Conservation (phyloP, 1,140 invertebrate species). For the Pemphigus obesinymphae region DNA sequence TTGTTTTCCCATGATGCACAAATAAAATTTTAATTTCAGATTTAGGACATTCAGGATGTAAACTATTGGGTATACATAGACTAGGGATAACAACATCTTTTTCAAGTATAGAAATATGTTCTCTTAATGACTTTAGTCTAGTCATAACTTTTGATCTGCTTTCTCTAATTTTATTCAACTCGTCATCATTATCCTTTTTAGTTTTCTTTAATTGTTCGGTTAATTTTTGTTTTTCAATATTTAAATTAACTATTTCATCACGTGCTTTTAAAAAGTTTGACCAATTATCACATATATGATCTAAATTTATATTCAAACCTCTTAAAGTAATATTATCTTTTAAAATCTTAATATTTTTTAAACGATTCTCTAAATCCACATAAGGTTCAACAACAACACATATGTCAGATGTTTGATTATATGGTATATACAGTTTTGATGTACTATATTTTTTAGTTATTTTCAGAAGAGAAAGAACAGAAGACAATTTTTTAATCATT, state of each 20-base stretch:
- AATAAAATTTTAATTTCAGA: slow-evolving; percentile 49
- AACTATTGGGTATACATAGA: slow-evolving; percentile 61
- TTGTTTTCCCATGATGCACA: slow-evolving; percentile 51
- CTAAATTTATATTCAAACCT: slow-evolving; percentile 52
- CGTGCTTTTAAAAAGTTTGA: slow-evolving; percentile 53
- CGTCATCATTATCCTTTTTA: slow-evolving; percentile 48
- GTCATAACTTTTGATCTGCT: slow-evolving; percentile 57
- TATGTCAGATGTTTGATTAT: slow-evolving; percentile 57
- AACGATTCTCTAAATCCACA: slow-evolving; percentile 57
- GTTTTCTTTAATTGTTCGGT: slow-evolving; percentile 43
- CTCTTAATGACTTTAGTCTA: slow-evolving; percentile 58
- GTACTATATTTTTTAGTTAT: slow-evolving; percentile 45
- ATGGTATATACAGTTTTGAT: slow-evolving; percentile 62
- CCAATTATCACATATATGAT: slow-evolving; percentile 54
- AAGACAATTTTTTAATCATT: slow-evolving; percentile 25
- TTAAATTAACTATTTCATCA: slow-evolving; percentile 51
- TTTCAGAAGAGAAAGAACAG: slow-evolving; percentile 7
- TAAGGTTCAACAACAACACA: slow-evolving; percentile 59
- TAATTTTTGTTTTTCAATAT: slow-evolving; percentile 51
- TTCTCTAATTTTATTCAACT: slow-evolving; percentile 51
- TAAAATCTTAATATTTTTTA: slow-evolving; percentile 53
- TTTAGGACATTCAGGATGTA: slow-evolving; percentile 60
- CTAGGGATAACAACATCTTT: slow-evolving; percentile 56
- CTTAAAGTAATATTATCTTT: slow-evolving; percentile 54
- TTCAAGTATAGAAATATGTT: slow-evolving; percentile 58